Evolutionary conservation across 2,113 vertebrate species (phyloP), one percentile per base, ranked within the genome.

Genomic region (Channa argus): DNA sequence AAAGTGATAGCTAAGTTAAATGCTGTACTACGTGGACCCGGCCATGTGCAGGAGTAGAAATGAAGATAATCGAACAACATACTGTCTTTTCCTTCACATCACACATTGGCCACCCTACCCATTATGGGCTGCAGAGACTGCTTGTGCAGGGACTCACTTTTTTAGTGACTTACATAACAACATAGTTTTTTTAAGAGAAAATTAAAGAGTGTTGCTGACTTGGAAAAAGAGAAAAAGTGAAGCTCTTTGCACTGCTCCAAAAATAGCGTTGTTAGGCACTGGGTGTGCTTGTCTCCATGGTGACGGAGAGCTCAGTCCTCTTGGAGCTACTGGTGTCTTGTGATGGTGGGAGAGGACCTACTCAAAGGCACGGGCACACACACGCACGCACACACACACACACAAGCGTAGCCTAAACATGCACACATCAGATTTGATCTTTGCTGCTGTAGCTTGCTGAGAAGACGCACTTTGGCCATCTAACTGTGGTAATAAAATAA

Each of bases 261-360:
- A 94, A 95, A 95, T 95, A 94, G 92, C 80, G 77, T 90, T 92
- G 93, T 95, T 95, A 94, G 94, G 89, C 72, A 75, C 90, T 83
- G 89, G 92, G 86, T 93, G 91, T 87, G 85, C 90, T 91, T 91
- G 93, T 95, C 93, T 95, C 94, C 93, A 95, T 95, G 92, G 94
- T 90, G 88, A 95, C 82, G 68, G 82, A 83, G 83, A 89, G 91
- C 77, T 64, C 85, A 85, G 90, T 92, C 89, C 88, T 92, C 81
- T 91, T 91, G 82, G 87, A 88, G 91, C 83, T 89, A 82, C 82
- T 85, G 86, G 90, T 90, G 87, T 94, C 90, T 88, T 92, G 83
- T 90, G 90, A 90, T 91, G 86, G 89, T 92, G 82, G 83, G 84
- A 91, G 90, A 89, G 84, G 90, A 90, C 80, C 85, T 77, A 71